Conservation (phyloP, 2,888 invertebrate species). For the Esperia sulphurella region DNA sequence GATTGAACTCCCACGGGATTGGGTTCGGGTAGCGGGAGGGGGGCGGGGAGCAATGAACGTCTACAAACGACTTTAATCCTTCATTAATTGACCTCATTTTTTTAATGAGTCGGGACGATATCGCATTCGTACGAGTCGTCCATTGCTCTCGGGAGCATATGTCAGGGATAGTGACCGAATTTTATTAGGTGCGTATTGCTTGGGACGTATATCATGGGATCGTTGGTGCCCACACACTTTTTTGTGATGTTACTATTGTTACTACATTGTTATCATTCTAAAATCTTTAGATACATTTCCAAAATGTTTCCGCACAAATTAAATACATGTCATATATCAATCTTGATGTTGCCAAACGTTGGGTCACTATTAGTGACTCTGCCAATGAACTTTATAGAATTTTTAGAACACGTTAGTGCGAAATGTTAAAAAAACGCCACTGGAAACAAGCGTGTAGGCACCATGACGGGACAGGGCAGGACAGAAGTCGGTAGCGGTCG, state of each 20-base stretch:
- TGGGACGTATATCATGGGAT: not conserved
- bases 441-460: not conserved
- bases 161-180: conserved; percentile 36
- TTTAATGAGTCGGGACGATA: conserved; percentile 49
- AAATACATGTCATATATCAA: no score
- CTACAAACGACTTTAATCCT: conserved; percentile 58
- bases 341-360: no score
- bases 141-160: conserved; percentile 43
- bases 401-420: not conserved
- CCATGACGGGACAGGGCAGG: conserved; percentile 14
- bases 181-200: conserved; percentile 10
- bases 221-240: not conserved
- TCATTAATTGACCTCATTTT: conserved; percentile 71
- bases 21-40: conserved; percentile 22
- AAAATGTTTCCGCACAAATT: no score
- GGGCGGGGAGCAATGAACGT: conserved; percentile 54
- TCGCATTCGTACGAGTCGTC: conserved; percentile 46
- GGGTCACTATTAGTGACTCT: no score
- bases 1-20: conserved; percentile 61
- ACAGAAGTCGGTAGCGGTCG: conserved; percentile 23
- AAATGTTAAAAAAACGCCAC: not conserved
- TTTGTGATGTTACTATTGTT: not conserved
- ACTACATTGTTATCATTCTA: not conserved
- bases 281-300: no score
- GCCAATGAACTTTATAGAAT: no score